A percentile compares a stretch with the other conserved stretches of the same genome.
Conservation (phyloP, 2,797 vertebrate species). For the Platyrinchus mystaceus region DNA sequence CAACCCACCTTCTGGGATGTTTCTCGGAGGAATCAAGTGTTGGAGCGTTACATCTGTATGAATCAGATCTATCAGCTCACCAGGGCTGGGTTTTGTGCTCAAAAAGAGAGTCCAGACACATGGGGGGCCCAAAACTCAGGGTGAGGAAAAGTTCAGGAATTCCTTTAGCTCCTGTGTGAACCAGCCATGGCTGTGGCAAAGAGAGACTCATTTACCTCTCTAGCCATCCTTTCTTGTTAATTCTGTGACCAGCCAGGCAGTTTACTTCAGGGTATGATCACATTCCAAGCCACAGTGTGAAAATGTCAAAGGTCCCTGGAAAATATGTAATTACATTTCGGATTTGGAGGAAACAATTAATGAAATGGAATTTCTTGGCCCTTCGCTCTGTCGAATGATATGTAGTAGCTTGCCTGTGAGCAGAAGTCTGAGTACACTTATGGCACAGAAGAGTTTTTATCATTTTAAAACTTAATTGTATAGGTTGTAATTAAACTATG, state of each 20-base stretch:
- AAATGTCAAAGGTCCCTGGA: slow-evolving; percentile 55
- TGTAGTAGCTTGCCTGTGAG: slow-evolving; percentile 58
- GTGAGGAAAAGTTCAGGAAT: background rate
- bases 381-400: background rate
- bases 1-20: background rate
- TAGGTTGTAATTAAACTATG: slow-evolving; percentile 60
- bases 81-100: background rate
- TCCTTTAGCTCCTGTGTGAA: background rate
- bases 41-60: accelerated
- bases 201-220: background rate
- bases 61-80: background rate
- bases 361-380: slow-evolving; percentile 67
- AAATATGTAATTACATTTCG: slow-evolving; percentile 58
- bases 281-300: slow-evolving; percentile 53
- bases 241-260: background rate
- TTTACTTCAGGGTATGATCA: slow-evolving; percentile 27
- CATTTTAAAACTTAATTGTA: slow-evolving; percentile 68
- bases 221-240: background rate
- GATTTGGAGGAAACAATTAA: slow-evolving; percentile 71
- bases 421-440: slow-evolving; percentile 38
- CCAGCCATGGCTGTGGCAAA: background rate
- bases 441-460: slow-evolving; percentile 40
- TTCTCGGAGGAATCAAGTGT: background rate
- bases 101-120: background rate
- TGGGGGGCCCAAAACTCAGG: background rate